Evolutionary conservation across 2,797 vertebrate species (phyloP).

Genomic region (Alosa sapidissima): DNA sequence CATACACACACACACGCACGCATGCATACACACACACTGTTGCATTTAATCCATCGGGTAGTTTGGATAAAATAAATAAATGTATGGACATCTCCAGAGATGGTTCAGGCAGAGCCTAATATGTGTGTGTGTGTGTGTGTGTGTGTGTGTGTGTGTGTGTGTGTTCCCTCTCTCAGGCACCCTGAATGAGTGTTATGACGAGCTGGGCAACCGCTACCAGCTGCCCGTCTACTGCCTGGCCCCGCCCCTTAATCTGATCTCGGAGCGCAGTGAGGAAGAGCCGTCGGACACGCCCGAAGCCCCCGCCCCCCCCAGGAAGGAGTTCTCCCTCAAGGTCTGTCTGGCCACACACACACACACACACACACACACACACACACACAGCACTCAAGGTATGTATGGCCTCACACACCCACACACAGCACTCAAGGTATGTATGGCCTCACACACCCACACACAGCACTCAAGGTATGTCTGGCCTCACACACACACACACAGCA

Average conservation of each 20-base stretch:
- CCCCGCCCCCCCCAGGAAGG: slow-evolving; percentile 78
- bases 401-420: too few species aligned
- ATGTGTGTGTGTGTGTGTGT: neutral
- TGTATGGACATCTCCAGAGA: too few species aligned
- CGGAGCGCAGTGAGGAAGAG: slow-evolving; percentile 90
- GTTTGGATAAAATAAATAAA: too few species aligned
- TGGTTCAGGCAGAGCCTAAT: neutral
- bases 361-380: neutral
- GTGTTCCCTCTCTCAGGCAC: slow-evolving; percentile 73
- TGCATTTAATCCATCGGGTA: too few species aligned
- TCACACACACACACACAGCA: too few species aligned
- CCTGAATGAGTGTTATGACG: slow-evolving; percentile 93
- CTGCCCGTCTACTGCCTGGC: slow-evolving; percentile 96
- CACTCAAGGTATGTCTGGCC: too few species aligned
- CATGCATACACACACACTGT: too few species aligned
- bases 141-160: neutral
- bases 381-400: neutral
- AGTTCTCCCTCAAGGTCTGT: slow-evolving; percentile 89
- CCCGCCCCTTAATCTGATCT: slow-evolving; percentile 91
- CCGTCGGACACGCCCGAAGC: slow-evolving; percentile 79
- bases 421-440: too few species aligned
- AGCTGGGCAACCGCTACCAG: slow-evolving; percentile 95
- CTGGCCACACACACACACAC: neutral
- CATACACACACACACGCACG: neutral
- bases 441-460: too few species aligned